Base-by-base conservation (phyloP, 2,888 invertebrate genomes). In the Physocephala rufipes region DNA sequence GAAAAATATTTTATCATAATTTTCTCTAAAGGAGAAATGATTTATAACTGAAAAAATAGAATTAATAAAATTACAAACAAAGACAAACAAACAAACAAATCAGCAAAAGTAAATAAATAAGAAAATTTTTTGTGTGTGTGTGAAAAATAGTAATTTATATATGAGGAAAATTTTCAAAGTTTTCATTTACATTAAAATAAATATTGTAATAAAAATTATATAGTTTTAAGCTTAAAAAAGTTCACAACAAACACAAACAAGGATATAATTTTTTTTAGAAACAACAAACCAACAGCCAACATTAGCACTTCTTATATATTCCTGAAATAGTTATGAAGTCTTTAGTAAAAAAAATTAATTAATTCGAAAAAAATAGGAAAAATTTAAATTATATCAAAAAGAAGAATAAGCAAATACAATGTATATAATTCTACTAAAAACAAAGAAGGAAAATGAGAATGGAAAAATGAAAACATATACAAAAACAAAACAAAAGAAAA, bases 351-450 rank as follows among this genome's bases (percentile, higher is more conserved):
- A 36, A 36, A 36, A 36, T n/a, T n/a, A 19, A 28, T 59, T 36
- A 59, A 58, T 43, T 15, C 58, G 47, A 58, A 59, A 13, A 30
- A 19, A 24, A 45, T 49, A 43, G 62, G 43, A 69, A 36, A 36
- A 9, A 36, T 36, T 36, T 36, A 7, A 36, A 65, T 26, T 65
- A 65, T 47, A 65, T 45, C 28, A 66, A 43, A 53, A 49, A 51
- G 55, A 67, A 55, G 47, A 28, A 45, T 53, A 58, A 67, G 67
- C 67, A 45, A 58, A 67, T 45, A 67, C 58, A 58, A 58, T 47
- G 47, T 67, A 49, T 13, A 26, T 21, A 51, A 51, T 16, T 55
- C 49, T 49, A 49, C 13, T 3, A 19, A 61, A 55, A 59, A 59
- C 61, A 67, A 13, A 24, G 51, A 15, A 58, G 19, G 49, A 68